Evolutionary conservation across 1,140 invertebrate species (phyloP).

Genomic region (Lanistes nyassanus): DNA sequence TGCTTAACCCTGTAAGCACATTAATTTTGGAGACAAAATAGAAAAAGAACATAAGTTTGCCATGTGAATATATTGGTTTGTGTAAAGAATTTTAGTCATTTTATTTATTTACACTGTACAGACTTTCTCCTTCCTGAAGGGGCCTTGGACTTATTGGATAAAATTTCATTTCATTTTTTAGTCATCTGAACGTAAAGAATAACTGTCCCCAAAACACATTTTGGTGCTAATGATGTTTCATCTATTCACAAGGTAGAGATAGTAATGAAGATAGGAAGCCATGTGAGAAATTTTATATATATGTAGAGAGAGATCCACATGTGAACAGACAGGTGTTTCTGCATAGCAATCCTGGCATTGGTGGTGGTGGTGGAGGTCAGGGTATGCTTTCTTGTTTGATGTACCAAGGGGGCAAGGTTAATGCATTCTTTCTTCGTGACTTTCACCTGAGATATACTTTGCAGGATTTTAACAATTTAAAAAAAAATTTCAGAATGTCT

Average conservation of each 20-base stretch:
- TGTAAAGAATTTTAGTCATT: too few relatives aligned
- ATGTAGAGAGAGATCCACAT: background rate
- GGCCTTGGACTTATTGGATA: background rate
- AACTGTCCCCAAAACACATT: background rate
- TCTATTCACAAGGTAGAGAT: background rate
- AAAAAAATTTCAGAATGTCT: slow-evolving; percentile 56
- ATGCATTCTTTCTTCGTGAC: background rate
- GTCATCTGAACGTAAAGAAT: background rate
- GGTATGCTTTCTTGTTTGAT: background rate
- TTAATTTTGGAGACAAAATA: background rate
- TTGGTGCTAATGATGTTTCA: background rate
- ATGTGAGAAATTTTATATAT: background rate
- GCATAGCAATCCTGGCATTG: background rate
- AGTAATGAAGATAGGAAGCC: background rate
- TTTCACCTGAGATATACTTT: background rate
- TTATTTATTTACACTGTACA: background rate
- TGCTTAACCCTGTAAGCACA: background rate
- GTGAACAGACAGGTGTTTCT: background rate
- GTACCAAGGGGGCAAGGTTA: background rate
- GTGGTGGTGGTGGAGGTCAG: background rate
- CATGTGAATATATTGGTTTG: too few relatives aligned
- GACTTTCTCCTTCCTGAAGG: background rate
- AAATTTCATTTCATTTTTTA: background rate
- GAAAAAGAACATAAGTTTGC: background rate
- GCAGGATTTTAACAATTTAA: too few relatives aligned